Base-by-base conservation (phyloP, 2,888 invertebrate genomes). In the Agriopis aurantiaria region DNA sequence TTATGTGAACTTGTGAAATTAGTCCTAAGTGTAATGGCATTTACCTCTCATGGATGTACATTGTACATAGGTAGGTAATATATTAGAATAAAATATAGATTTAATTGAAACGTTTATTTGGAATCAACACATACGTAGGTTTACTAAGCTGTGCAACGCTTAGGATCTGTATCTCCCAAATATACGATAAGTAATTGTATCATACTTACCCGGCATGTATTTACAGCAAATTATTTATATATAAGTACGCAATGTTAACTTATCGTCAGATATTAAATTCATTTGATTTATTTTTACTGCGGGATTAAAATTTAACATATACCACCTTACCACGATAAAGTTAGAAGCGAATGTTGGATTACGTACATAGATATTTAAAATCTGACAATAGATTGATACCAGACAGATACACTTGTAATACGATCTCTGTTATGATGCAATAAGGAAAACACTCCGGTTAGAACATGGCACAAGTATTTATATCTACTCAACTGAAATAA, bases 11-110 rank as follows among this genome's bases (percentile, higher is more conserved):
- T 65, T 59, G 64, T 60, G 58, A 69, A 66, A 61, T 57, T 69
- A 70, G 65, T 58, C 17, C 41, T 65, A 73, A 73, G 67, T 75
- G 67, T 55, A 67, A 61, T 72, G 67, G 75, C 75, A 76, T 75
- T 76, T 75, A 71, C 63, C 41, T 61, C 72, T 76, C 71, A 74
- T 65, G 78, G 73, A 59, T 72, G 72, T 76, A 71, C 17, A 65
- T 57, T 72, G 72, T 77, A 71, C 17, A 65, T 57, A 23, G 17
- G 17, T 23, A 23, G 17, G 17, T 23, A 64, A 57, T 75, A 72
- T 75, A 68, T 55, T 72, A 70, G 12, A 56, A 43, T 56, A 45
- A 56, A 63, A 66, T 17, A 43, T 65, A 65, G 51, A 41, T 48
- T 14, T 65, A 65, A 6, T 14, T 57, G 10, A 52, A 61, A 56